Base-by-base conservation (phyloP, 2,113 vertebrate species). In the Dromaius novaehollandiae region DNA sequence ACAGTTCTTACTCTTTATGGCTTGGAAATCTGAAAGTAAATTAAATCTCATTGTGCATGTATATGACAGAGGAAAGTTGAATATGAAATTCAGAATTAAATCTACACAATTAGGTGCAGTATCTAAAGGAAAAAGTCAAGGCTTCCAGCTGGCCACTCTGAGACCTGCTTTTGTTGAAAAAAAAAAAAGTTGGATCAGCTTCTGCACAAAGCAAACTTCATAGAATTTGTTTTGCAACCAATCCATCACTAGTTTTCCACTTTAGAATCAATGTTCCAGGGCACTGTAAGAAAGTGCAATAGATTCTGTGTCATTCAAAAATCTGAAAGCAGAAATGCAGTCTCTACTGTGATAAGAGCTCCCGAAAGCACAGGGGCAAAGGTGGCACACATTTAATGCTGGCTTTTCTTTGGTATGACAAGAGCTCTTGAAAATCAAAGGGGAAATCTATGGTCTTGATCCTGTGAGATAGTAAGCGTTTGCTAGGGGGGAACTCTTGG, bases 351-450 rank as follows among this genome's bases (percentile, higher is more conserved):
- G 34, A 38, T 82, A 91, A 88, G 79, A 88, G 13, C 34, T 91
- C 40, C 68, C 46, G 60, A 83, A 91, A 91, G 60, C 55, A 50
- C 55, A 60, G 42, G 51, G 60, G 26, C 73, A 95, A 95, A 96
- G 76, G 86, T 77, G 82, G 79, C 75, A 91, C 71, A 70, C 36
- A 81, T 83, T 91, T 88, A 88, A 32, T 36, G 64, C 68, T 83
- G 86, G 9, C n/a, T 89, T 94, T 89, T 64, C 81, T 94, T 93
- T 86, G 86, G 79, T 76, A 92, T 88, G 82, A 88, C 68, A 94
- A 93, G 92, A 90, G 93, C 88, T 83, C 95, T 96, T 94, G 80
- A 95, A 93, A 96, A 86, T 94, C 93, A 93, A 9, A 93, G 73
- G 65, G 38, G 65, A 94, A 78, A 91, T 60, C 60, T 93, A 32